These are phyloP conservation scores for Oncorhynchus kisutch DNA, from an alignment of 2,113 vertebrate species.

Conservation along the genomic window DNA sequence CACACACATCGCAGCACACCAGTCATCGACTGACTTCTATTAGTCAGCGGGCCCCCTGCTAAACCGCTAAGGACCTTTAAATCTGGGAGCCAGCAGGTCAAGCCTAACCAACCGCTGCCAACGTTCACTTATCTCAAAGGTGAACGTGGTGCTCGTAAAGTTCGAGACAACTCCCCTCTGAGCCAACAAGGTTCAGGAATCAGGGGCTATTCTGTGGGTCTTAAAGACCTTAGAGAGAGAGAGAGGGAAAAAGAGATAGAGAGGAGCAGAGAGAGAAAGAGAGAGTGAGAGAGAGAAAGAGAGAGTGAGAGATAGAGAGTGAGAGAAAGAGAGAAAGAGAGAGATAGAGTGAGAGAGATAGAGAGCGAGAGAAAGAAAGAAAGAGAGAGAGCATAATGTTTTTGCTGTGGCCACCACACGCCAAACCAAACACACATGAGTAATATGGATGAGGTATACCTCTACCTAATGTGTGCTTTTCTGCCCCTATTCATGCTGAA, in stretches of 20 bases:
- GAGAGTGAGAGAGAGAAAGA: too few species aligned
- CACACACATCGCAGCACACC: conserved; percentile 67
- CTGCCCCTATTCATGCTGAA: conserved; percentile 12
- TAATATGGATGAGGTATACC: conserved; percentile 56
- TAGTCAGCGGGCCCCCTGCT: conserved; percentile 42
- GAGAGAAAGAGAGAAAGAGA: too few species aligned
- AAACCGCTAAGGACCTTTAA: conserved; percentile 52
- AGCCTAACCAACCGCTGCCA: conserved; percentile 27
- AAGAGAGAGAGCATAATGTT: conserved; percentile 24
- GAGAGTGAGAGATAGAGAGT: too few species aligned
- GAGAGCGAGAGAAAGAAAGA: background rate
- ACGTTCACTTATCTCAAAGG: conserved; percentile 45
- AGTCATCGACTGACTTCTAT: conserved; percentile 69
- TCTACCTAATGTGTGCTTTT: conserved; percentile 34
- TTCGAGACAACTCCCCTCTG: conserved; percentile 41
- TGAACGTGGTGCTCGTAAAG: conserved; percentile 56
- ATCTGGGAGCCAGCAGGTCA: conserved; percentile 44
- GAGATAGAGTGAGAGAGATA: background rate
- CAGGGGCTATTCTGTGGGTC: conserved; percentile 29
- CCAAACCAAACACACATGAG: conserved; percentile 65
- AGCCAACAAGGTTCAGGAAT: conserved; percentile 18
- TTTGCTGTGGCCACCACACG: conserved; percentile 31
- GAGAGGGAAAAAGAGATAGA: background rate
- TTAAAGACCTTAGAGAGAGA: conserved; percentile 27
- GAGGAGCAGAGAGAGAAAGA: too few species aligned